Evolutionary conservation across 2,797 vertebrate species (phyloP), one percentile per base, ranked within the genome.

Genomic region (Tokudaia muenninki): DNA sequence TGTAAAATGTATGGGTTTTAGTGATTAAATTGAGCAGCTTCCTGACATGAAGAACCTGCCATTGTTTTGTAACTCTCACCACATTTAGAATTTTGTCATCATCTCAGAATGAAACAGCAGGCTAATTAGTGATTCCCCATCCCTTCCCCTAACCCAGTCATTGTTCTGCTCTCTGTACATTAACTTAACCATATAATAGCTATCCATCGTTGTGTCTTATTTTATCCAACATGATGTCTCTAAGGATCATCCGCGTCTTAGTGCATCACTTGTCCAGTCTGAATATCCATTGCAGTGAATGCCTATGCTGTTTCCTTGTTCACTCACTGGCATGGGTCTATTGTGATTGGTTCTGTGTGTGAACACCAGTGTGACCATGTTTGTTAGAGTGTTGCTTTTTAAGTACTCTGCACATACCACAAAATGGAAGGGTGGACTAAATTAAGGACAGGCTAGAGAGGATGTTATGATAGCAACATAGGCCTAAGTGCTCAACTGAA

Each of bases 11-110:
- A 16, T 5, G 26, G 10, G 24, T 41, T 74, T 80, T 16, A 59
- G 37, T 79, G 61, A 52, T 92, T 93, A 90, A 90, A 31, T 87
- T 82, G 24, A 72, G 29, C 14, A 80, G 34, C 50, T 95, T 31
- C 52, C 14, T 86, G 50, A 67, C 34, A 59, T 24, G 86, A 74
- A 95, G 75, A 90, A 19, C 22, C 57, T 63, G 47, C 90, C 72
- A 83, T 26, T 90, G 47, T 59, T 95, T 26, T 74, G 29, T 47
- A 77, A 16, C 50, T n/a, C 41, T 79, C 7, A 9, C 59, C 26
- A 87, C 63, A n/a, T 78, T 55, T 50, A 82, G 34, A 90, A 79
- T 34, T 86, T 93, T 70, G 26, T 79, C 24, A 72, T 59, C 14
- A 24, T 78, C 21, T 75, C 47, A 37, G 47, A 67, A 50, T 79